phyloP scores from a whole-genome alignment of 1,140 invertebrate species.

The Luehdorfia chinensis region DNA sequence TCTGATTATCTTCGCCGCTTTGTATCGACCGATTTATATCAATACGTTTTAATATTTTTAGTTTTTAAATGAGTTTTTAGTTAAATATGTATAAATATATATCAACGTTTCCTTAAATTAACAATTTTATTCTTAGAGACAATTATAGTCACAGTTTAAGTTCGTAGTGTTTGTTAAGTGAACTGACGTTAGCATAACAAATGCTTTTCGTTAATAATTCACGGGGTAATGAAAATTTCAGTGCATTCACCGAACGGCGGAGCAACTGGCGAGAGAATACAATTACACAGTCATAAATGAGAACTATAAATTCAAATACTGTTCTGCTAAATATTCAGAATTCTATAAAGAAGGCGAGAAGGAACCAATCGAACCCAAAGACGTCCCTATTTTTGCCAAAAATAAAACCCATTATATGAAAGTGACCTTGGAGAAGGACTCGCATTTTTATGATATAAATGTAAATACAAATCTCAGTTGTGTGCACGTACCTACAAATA shows the following conservation, averaged over 20 bases:
- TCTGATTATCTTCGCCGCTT: too few species aligned
- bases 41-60: too few species aligned
- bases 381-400: constrained; percentile 46
- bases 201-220: too few species aligned
- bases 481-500: constrained; percentile 96
- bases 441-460: constrained; percentile 90
- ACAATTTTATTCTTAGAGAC: too few species aligned
- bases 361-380: constrained; percentile 22
- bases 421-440: constrained; percentile 82
- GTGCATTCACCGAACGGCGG: constrained; percentile 85
- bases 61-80: too few species aligned
- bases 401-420: constrained; percentile 71
- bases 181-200: too few species aligned
- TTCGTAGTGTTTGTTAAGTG: too few species aligned
- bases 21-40: too few species aligned
- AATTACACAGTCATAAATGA: constrained; percentile 65
- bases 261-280: constrained; percentile 80
- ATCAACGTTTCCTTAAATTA: too few species aligned
- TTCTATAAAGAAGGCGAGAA: constrained; percentile 47
- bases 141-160: too few species aligned
- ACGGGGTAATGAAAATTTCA: constrained; percentile 59
- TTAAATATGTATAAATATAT: too few species aligned
- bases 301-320: constrained; percentile 78
- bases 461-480: constrained; percentile 91
- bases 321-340: constrained; percentile 84